Evolutionary conservation across 2,888 invertebrate genomes (phyloP).

Genomic region (Andrena fulva): DNA sequence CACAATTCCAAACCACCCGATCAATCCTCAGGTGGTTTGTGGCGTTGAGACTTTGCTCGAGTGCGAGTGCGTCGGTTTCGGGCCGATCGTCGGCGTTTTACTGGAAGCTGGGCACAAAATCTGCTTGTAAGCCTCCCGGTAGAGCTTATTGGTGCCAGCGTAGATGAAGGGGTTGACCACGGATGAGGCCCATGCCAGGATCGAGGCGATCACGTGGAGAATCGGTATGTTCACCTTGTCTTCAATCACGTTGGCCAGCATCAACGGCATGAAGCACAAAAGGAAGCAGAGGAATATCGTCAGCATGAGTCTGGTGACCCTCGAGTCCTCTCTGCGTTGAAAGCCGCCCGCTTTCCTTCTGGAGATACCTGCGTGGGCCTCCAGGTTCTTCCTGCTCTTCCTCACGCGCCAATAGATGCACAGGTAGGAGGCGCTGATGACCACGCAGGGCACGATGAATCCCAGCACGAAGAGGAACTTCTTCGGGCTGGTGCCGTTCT

Average conservation of each 20-base stretch:
- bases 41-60: conserved; percentile 81
- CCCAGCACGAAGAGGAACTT: conserved; percentile 93
- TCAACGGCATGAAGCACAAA: conserved; percentile 94
- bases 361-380: conserved; percentile 89
- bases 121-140: conserved; percentile 86
- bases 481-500: conserved; percentile 92
- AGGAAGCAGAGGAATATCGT: conserved; percentile 95
- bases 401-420: conserved; percentile 94
- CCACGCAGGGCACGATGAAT: conserved; percentile 93
- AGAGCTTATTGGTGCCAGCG: conserved; percentile 95
- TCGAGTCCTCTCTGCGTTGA: conserved; percentile 90
- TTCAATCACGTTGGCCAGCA: conserved; percentile 95
- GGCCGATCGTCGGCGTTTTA: conserved; percentile 66
- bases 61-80: conserved; percentile 78
- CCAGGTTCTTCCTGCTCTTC: conserved; percentile 90
- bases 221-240: conserved; percentile 91
- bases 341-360: conserved; percentile 84
- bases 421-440: conserved; percentile 93
- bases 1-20: no score
- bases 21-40: conserved; percentile 52
- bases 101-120: conserved; percentile 78
- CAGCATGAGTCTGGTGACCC: conserved; percentile 94
- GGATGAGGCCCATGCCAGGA: conserved; percentile 95
- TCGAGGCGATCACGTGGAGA: conserved; percentile 93
- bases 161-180: conserved; percentile 96